Evolutionary conservation across 2,797 vertebrate genomes (phyloP), one percentile per base, ranked within the genome.

Genomic region (Cetoscarus ocellatus): DNA sequence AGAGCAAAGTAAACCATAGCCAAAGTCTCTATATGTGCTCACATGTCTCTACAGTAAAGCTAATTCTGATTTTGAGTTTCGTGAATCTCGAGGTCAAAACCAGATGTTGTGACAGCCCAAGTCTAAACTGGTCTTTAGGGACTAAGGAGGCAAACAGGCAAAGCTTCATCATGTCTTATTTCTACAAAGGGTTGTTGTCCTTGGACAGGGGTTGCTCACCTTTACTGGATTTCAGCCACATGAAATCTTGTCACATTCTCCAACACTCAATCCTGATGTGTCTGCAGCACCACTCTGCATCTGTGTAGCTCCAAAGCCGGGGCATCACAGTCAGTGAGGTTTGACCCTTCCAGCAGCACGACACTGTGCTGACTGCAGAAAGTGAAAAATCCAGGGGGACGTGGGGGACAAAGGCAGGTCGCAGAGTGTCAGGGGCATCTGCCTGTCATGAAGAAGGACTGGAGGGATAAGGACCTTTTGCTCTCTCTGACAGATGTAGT

Each of bases 401-500:
- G 38, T 11, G 12, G 45, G 57, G 70, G 80, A 85, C 78, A 72
- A 68, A 8, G 40, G 59, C 73, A 61, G 75, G 71, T 82, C 67
- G 19, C 56, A 60, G 35, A 66, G 67, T 80, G 55, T 60, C 47
- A 3, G 27, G 40, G 65, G 70, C 40, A 48, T 87, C 79, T 77
- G 73, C 64, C 72, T 88, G 87, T 86, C 85, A 78, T 44, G 70
- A 71, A 72, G 70, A 77, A 70, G 60, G 79, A 78, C 72, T 44
- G 59, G 61, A 81, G 74, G 82, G 82, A 81, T 73, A 49, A 61
- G 40, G 65, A 82, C 84, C 84, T 82, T 75, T 65, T 44, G 15
- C 73, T 77, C 79, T 79, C 42, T 5, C 61, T 82, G 88, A 88
- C 88, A 90, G 85, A 75, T 77, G 81, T 49, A 86, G 70, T 91